Base-by-base conservation (phyloP, 92 coral and sea anemone genomes). In the Epizoanthus rinbou region DNA sequence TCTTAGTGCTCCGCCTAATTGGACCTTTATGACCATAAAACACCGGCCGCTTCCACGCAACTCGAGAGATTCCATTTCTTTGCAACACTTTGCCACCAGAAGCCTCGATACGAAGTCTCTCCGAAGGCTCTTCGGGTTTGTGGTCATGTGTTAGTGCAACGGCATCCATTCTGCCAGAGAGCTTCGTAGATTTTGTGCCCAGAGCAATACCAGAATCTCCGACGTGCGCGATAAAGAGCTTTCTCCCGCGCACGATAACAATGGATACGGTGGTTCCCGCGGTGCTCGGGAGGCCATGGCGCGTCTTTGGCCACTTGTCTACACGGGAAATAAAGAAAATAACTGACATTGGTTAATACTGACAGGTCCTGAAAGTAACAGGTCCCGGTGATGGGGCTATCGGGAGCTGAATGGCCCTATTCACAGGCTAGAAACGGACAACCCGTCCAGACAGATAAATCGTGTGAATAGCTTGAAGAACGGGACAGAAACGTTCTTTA, bases 11-110 rank as follows among this genome's bases (percentile, higher is more conserved):
- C 74, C 98, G 86, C 60, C 93, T 87, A 83, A 95, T 93, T 41
- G 98, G 98, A 4, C 98, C 98, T 85, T 88, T 90, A 88, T 95
- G 98, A 19, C 82, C 85, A 16, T 83, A 89, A 75, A 89, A 86
- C 68, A 95, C 98, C 25, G 98, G 98, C 66, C 98, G 93, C 75
- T 95, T 85, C 98, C 98, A 95, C 23, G 98, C 98, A 23, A 95
- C 98, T 14, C 98, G 92, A 41, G 92, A 93, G 5, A 95, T 92
- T 52, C 98, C 98, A 59, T 93, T 95, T 57, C 98, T 87, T 59
- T 90, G 88, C 21, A 94, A 82, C 23, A 95, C 97, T 72, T 89
- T 88, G 16, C 98, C 98, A 16, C 98, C 98, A 15, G 92, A 84
- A 8, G 92, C 86, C 85, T 93, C 98, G n/a, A 95, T 95, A 37